phyloP scores from a whole-genome alignment of 2,888 invertebrate genomes.

The Phengaris alcon region DNA sequence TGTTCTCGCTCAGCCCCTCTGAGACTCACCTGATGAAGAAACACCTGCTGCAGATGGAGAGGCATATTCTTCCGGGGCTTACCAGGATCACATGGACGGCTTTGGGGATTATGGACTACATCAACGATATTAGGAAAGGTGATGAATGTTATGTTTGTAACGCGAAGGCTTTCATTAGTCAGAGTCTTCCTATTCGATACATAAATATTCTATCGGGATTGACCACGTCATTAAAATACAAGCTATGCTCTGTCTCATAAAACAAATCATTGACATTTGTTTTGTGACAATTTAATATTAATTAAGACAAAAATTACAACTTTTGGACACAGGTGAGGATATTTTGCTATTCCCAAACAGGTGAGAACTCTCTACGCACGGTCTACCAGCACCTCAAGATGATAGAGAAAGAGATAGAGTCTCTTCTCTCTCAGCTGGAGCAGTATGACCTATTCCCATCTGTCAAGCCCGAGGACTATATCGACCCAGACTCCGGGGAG shows the following conservation, averaged over 20 bases:
- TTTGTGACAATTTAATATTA: too few relatives aligned
- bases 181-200: not conserved
- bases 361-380: constrained; percentile 80
- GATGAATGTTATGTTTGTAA: too few relatives aligned
- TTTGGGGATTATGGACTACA: constrained; percentile 87
- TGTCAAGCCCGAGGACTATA: constrained; percentile 54
- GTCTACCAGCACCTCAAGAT: constrained; percentile 84
- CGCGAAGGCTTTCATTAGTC: too few relatives aligned
- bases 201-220: not conserved
- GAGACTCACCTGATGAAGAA: constrained; percentile 86
- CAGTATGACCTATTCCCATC: constrained; percentile 79
- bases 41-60: constrained; percentile 85
- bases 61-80: constrained; percentile 88
- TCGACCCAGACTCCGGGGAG: constrained; percentile 55
- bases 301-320: not conserved
- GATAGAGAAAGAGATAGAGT: constrained; percentile 81
- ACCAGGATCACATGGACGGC: constrained; percentile 93
- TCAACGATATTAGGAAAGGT: constrained; percentile 69
- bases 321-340: not conserved
- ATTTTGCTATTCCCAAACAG: constrained; percentile 42
- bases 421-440: constrained; percentile 77
- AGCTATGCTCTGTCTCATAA: too few relatives aligned
- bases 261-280: too few relatives aligned
- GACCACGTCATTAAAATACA: too few relatives aligned
- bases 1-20: constrained; percentile 82